Conservation (phyloP, 2,797 vertebrate species). For the Euthynnus affinis region DNA sequence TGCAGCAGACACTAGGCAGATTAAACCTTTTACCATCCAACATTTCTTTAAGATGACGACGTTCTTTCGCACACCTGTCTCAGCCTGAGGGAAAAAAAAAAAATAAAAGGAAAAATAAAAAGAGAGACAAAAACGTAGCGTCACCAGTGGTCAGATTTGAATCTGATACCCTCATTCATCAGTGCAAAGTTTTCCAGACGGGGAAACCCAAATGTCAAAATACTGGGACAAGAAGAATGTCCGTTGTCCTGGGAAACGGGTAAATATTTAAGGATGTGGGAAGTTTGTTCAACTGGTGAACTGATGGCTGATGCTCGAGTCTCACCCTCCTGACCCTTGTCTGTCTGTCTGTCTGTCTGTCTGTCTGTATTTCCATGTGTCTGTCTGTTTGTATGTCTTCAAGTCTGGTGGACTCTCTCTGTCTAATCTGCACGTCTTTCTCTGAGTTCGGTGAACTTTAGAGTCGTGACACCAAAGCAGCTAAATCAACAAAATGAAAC, state of each 20-base stretch:
- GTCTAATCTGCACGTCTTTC: background rate
- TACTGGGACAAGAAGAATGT: slow-evolving; percentile 54
- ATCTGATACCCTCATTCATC: slow-evolving; percentile 49
- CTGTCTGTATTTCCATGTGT: no score
- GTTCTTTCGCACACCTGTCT: slow-evolving; percentile 43
- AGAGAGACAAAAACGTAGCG: slow-evolving; percentile 1
- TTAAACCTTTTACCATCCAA: background rate
- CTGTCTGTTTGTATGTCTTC: slow-evolving; percentile 13
- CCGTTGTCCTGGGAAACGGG: slow-evolving; percentile 78
- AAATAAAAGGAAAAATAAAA: background rate
- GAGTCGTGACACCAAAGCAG: background rate
- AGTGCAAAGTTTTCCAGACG: slow-evolving; percentile 57
- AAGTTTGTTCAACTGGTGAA: slow-evolving; percentile 70
- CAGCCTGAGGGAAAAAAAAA: background rate
- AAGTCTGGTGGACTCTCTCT: background rate
- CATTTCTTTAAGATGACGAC: slow-evolving; percentile 18
- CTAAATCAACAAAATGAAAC: background rate
- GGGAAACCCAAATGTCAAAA: slow-evolving; percentile 55
- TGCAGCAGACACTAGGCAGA: background rate
- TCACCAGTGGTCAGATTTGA: slow-evolving; percentile 32
- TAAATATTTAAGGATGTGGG: slow-evolving; percentile 90
- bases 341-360: slow-evolving; percentile 4
- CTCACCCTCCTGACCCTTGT: slow-evolving; percentile 43
- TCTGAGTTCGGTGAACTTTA: background rate
- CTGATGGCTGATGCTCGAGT: slow-evolving; percentile 23